These are phyloP conservation scores for Cephus nigrinus DNA, from an alignment of 2,888 invertebrate genomes.

Conservation along the genomic window DNA sequence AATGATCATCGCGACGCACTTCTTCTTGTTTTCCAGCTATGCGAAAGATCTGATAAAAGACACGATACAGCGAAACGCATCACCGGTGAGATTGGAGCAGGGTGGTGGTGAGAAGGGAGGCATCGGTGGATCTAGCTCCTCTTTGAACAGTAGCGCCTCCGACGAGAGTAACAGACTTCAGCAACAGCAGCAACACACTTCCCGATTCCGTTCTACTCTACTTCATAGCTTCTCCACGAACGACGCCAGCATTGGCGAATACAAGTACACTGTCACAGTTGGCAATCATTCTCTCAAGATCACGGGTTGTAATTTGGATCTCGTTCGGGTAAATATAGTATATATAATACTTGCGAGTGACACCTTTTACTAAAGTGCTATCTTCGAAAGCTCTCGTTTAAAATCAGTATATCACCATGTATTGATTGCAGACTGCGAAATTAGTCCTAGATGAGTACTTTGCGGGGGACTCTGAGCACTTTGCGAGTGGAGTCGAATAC, in stretches of 20 bases:
- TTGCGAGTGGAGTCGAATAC: constrained; percentile 54
- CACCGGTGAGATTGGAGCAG: constrained; percentile 82
- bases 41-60: constrained; percentile 95
- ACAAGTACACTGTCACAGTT: constrained; percentile 88
- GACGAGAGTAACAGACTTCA: constrained; percentile 70
- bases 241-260: constrained; percentile 87
- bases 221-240: constrained; percentile 85
- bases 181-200: constrained; percentile 68
- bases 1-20: background rate
- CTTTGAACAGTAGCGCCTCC: constrained; percentile 81
- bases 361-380: background rate
- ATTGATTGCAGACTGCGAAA: constrained; percentile 79
- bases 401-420: background rate
- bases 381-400: background rate
- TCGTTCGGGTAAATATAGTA: constrained; percentile 78
- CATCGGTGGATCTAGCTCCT: constrained; percentile 79
- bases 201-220: constrained; percentile 72
- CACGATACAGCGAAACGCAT: constrained; percentile 94
- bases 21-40: constrained; percentile 70
- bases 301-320: constrained; percentile 85
- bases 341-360: no score
- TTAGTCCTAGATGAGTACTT: constrained; percentile 90
- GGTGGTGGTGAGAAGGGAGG: constrained; percentile 69
- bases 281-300: constrained; percentile 87
- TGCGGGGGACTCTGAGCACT: constrained; percentile 55